Evolutionary conservation across 1,140 invertebrate genomes (phyloP).

Genomic region (Diachasmimorpha longicaudata): DNA sequence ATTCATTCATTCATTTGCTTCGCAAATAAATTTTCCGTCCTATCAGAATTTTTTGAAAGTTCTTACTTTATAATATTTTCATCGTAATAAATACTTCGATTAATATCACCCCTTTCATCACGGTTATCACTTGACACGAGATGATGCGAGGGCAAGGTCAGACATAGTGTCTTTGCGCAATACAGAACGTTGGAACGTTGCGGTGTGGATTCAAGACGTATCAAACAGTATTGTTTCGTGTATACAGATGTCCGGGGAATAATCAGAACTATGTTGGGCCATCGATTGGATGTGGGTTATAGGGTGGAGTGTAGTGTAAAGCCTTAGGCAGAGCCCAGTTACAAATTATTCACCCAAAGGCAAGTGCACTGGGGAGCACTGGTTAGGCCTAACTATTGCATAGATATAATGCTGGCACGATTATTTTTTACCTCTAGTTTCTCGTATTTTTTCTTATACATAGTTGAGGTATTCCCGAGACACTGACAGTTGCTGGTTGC

Average conservation of each 20-base stretch:
- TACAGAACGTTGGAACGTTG: background rate
- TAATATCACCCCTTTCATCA: too few species aligned
- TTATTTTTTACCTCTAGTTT: too few species aligned
- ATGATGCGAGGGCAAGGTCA: background rate
- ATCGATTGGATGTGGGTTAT: background rate
- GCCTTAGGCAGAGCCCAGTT: background rate
- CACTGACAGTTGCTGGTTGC: too few species aligned
- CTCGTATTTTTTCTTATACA: too few species aligned
- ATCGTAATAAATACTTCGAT: too few species aligned
- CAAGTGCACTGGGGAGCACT: background rate
- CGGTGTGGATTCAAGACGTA: background rate
- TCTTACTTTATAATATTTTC: too few species aligned
- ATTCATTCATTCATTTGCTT: too few species aligned
- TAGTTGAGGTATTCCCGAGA: too few species aligned
- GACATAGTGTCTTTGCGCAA: background rate
- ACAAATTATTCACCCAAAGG: background rate
- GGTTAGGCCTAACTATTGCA: too few species aligned
- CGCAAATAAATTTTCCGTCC: too few species aligned
- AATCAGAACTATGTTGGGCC: background rate
- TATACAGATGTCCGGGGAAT: background rate
- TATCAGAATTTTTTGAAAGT: too few species aligned
- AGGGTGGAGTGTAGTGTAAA: background rate
- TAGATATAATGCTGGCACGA: too few species aligned
- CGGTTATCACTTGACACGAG: background rate
- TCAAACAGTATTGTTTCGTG: background rate